These are phyloP conservation scores for Hirundo rustica DNA, from an alignment of 2,797 vertebrate species.

Conservation along the genomic window DNA sequence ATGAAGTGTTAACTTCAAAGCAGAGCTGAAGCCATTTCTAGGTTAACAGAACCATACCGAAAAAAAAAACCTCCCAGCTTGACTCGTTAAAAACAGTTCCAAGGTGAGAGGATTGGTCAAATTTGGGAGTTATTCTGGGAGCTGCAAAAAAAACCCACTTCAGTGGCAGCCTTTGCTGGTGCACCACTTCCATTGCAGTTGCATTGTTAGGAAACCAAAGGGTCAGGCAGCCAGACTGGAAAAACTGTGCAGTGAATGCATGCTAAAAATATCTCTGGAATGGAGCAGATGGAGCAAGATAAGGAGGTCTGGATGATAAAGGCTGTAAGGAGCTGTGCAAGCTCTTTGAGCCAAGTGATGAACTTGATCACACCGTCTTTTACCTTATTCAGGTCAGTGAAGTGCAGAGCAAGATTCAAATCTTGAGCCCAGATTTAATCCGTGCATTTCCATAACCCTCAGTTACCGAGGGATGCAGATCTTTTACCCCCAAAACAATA, in stretches of 20 bases:
- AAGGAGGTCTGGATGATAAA: constrained; percentile 26
- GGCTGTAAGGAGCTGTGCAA: not conserved
- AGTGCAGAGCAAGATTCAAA: not conserved
- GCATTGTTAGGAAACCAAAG: constrained; percentile 44
- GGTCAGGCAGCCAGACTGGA: constrained; percentile 50
- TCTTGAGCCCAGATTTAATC: not conserved
- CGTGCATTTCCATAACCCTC: not conserved
- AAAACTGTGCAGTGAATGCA: constrained; percentile 36
- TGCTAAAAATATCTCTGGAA: constrained; percentile 56
- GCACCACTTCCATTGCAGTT: constrained; percentile 33
- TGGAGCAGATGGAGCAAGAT: constrained; percentile 52
- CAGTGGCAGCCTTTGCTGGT: constrained; percentile 5
- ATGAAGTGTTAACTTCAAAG: constrained; percentile 72
- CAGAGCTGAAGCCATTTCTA: constrained; percentile 46
- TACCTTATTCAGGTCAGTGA: not conserved
- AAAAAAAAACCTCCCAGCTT: constrained; percentile 33
- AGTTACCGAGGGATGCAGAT: not conserved
- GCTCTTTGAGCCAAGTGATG: not conserved
- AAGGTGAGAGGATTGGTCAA: constrained; percentile 36
- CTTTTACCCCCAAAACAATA: not conserved
- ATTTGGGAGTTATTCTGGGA: constrained; percentile 53
- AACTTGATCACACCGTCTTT: not conserved
- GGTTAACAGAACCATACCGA: constrained; percentile 39
- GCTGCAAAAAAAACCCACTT: constrained; percentile 36
- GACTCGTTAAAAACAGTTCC: constrained; percentile 32